Conservation (phyloP, 2,113 vertebrate species). For the Rousettus leschenaultii region DNA sequence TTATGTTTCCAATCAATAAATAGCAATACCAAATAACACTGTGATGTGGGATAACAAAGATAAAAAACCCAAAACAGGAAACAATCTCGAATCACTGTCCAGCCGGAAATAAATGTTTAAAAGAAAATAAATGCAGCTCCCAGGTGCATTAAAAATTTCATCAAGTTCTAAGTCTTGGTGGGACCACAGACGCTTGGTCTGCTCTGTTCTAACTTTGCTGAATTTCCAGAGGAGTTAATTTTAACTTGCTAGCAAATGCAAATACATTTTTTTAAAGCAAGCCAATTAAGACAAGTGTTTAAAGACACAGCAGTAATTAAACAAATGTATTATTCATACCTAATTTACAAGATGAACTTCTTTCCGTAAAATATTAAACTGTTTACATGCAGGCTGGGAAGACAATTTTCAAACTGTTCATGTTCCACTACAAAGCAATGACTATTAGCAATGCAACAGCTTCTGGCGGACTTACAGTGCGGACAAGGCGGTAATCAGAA, state of each 20-base stretch:
- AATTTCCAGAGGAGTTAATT: slow-evolving; percentile 73
- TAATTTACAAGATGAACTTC: slow-evolving; percentile 88
- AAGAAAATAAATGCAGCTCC: slow-evolving; percentile 19
- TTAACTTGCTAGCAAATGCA: slow-evolving; percentile 82
- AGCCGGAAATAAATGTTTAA: background rate
- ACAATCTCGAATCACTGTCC: background rate
- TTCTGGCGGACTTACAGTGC: slow-evolving; percentile 76
- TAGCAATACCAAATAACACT: background rate
- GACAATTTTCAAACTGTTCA: slow-evolving; percentile 78
- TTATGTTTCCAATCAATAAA: background rate
- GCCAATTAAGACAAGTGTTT: slow-evolving; percentile 88
- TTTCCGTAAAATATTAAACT: slow-evolving; percentile 89
- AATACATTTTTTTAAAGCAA: slow-evolving; percentile 78
- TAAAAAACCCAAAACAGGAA: background rate
- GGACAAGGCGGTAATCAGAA: slow-evolving; percentile 82
- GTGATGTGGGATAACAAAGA: slow-evolving; percentile 53
- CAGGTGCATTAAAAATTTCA: background rate
- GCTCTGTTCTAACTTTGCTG: slow-evolving; percentile 42
- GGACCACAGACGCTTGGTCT: background rate
- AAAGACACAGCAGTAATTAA: slow-evolving; percentile 85
- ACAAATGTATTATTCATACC: slow-evolving; percentile 88
- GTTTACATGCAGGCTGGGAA: slow-evolving; percentile 84
- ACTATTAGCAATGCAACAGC: slow-evolving; percentile 76
- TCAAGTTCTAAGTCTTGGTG: background rate
- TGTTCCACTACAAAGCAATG: slow-evolving; percentile 71